Base-by-base conservation (phyloP, 2,888 invertebrate genomes). In the Himalopsyche tibetana region DNA sequence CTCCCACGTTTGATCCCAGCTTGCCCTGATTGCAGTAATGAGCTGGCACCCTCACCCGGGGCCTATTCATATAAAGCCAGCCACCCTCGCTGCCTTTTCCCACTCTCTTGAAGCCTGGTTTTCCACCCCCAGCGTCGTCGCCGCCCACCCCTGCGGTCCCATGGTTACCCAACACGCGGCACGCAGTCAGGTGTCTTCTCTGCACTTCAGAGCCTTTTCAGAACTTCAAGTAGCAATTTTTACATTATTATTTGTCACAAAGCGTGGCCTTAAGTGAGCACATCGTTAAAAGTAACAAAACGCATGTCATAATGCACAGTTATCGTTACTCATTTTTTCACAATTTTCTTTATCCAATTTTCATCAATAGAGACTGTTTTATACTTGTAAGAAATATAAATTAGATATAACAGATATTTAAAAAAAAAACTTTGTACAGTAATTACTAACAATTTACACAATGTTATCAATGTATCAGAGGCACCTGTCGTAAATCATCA, bases 1-100 rank as follows among this genome's bases (percentile, higher is more conserved):
- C 63, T 63, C 19, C 28, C 63, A 9, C 63, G 56, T 83, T 83
- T 83, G 69, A 28, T 51, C 86, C 63, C 83, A 56, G 86, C 83
- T 56, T 79, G 80, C 40, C 82, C 83, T 86, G 86, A 86, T 84
- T 86, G 86, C 82, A 86, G 86, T 86, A 84, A 86, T 84, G 86
- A 86, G 86, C 84, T 38, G 74, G 83, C 81, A 28, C 40, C 42
- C 56, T 42, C 42, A 17, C 42, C 82, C 82, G 36, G 63, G 63
- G 63, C 8, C 82, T 40, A 42, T 28, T 82, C 51, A 82, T 40
- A 82, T 51, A 55, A 28, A 51, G 15, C 79, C 84, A 15, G 28
- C 84, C 51, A 51, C 84, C 74, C 55, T 9, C 38, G 11, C 69
- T 40, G n/a, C 17, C 40, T 8, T 28, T 45, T 40, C 36, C 84